Base-by-base conservation (phyloP, 2,113 vertebrate species). In the Oreamnos americanus region DNA sequence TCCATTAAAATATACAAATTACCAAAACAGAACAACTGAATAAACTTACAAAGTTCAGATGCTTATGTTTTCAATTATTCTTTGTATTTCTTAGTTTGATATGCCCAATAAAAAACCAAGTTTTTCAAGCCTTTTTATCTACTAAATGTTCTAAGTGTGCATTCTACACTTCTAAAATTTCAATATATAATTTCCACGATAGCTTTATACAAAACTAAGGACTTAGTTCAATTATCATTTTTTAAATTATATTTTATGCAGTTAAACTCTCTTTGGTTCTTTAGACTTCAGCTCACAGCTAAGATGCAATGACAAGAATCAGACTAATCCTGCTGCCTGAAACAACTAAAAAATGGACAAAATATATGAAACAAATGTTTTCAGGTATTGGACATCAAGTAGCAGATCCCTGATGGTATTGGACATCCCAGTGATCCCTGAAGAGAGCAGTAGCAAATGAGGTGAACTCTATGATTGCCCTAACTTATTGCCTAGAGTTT, bases 111-210 rank as follows among this genome's bases (percentile, higher is more conserved):
- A 16, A 98, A 97, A 39, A 90, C 60, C 95, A 47, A 87, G 45
- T 95, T 97, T 97, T 82, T 90, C 87, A 94, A 90, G 67, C 1
- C 2, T 92, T 97, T 96, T 93, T 95, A 95, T 57, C 96, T 96
- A 88, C 5, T 23, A 58, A 97, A 96, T 88, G 47, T 74, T 43
- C 36, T 11, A 43, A 43, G 71, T 74, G 36, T 74, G 19, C 11
- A 25, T 74, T 11, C 21, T 13, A 89, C 78, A 94, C 82, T 96
- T 30, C 92, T 96, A 55, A 97, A 94, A 60, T 96, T 76, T 87
- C 39, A 91, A 17, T 51, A 36, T 36, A 13, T 33, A 47, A 97
- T 98, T 98, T 97, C 89, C 87, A 14, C 92, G 43, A 78, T 87
- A 64, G 89, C 64, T 51, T 23, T 28, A 90, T 90, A 95, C 71